These are phyloP conservation scores for Aphaenogaster floridana DNA, from an alignment of 1,140 invertebrate species.

Conservation along the genomic window DNA sequence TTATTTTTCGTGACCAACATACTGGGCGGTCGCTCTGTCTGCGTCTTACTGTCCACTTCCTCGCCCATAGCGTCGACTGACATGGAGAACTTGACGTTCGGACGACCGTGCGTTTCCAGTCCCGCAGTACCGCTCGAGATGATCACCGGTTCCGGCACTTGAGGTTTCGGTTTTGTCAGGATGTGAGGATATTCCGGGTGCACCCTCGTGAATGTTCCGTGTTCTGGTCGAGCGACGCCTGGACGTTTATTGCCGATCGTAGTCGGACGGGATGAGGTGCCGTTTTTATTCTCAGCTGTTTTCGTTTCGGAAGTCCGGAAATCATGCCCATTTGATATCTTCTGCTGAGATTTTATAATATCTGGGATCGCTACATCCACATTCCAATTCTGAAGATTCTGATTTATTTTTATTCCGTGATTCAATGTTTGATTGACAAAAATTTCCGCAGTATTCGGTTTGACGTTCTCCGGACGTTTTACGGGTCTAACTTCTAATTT, in stretches of 20 bases:
- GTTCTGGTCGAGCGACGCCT: slow-evolving; percentile 42
- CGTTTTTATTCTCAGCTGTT: slow-evolving; percentile 22
- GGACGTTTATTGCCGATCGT: slow-evolving; percentile 30
- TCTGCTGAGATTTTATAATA: slow-evolving; percentile 31
- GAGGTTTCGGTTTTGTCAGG: slow-evolving; percentile 81
- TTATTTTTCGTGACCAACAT: slow-evolving; percentile 72
- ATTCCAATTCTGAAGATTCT: slow-evolving; percentile 55
- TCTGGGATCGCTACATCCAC: background rate
- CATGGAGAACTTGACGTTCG: slow-evolving; percentile 81
- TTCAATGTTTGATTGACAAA: slow-evolving; percentile 50
- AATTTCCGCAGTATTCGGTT: slow-evolving; percentile 1
- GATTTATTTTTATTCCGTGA: slow-evolving; percentile 33
- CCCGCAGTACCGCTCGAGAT: slow-evolving; percentile 79
- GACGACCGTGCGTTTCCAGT: slow-evolving; percentile 69
- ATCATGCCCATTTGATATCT: slow-evolving; percentile 16
- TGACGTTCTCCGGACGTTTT: slow-evolving; percentile 17
- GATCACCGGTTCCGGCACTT: slow-evolving; percentile 80
- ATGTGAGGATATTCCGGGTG: slow-evolving; percentile 85
- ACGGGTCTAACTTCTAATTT: slow-evolving; percentile 52
- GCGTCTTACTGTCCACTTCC: slow-evolving; percentile 79
- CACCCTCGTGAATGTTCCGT: slow-evolving; percentile 71
- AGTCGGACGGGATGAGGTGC: slow-evolving; percentile 4
- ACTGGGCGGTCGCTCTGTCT: slow-evolving; percentile 80
- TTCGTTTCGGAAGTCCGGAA: background rate
- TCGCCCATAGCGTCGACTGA: slow-evolving; percentile 80